Conservation (phyloP, 2,888 invertebrate genomes). For the Reticulitermes lucifugus region DNA sequence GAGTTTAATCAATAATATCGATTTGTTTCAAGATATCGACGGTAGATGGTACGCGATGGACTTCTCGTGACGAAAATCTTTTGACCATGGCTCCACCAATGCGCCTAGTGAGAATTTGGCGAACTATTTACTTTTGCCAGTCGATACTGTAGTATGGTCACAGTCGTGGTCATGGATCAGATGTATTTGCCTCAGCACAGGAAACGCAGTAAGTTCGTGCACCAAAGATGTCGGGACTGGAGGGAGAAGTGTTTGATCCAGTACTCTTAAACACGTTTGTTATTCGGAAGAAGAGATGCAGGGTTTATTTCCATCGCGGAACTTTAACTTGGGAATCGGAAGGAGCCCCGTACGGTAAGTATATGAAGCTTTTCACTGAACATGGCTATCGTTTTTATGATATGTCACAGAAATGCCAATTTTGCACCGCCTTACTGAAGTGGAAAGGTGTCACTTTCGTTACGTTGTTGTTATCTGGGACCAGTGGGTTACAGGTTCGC, state of each 20-base stretch:
- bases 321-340: slow-evolving; percentile 74
- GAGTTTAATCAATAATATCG: background rate
- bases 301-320: slow-evolving; percentile 73
- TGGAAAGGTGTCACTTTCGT: slow-evolving; percentile 20
- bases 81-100: background rate
- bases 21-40: background rate
- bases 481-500: no score
- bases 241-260: slow-evolving; percentile 55
- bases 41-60: background rate
- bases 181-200: background rate
- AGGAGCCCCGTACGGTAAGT: slow-evolving; percentile 68
- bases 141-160: background rate
- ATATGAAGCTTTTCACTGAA: background rate
- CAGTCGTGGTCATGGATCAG: background rate
- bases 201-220: background rate
- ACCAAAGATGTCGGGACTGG: slow-evolving; percentile 31
- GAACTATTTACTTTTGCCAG: background rate
- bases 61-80: no score
- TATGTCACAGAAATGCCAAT: background rate
- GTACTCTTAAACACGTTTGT: slow-evolving; percentile 69
- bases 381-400: background rate
- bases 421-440: background rate
- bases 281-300: slow-evolving; percentile 71
- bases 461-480: no score
- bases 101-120: background rate